Conservation (phyloP, 2,113 vertebrate species). For the Prionailurus viverrinus region DNA sequence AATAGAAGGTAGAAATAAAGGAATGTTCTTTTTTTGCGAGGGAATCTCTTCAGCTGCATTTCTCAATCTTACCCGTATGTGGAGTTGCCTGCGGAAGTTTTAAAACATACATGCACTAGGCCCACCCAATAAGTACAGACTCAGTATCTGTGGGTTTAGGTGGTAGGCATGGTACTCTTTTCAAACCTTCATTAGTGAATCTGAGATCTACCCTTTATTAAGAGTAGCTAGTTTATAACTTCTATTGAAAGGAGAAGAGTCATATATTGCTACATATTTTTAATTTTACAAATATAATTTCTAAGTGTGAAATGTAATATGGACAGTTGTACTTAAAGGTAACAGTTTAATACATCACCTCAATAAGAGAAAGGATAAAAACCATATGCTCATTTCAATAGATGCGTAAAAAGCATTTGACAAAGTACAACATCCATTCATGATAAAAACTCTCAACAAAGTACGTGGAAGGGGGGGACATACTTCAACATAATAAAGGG, state of each 20-base stretch:
- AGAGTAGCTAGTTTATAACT: background rate
- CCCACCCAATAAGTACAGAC: background rate
- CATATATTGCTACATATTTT: background rate
- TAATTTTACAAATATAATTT: background rate
- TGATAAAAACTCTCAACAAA: background rate
- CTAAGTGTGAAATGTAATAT: background rate
- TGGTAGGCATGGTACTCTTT: accelerated
- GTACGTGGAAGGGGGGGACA: background rate
- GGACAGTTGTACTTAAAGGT: background rate
- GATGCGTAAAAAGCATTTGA: background rate
- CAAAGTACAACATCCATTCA: background rate
- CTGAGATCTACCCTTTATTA: background rate
- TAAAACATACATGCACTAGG: background rate
- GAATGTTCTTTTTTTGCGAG: background rate
- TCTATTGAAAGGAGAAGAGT: background rate
- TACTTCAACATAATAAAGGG: background rate
- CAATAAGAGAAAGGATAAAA: background rate
- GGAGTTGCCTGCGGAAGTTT: background rate
- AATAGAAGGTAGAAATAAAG: background rate
- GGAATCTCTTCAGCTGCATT: background rate
- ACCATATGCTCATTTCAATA: background rate
- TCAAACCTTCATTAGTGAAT: background rate
- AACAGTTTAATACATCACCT: background rate
- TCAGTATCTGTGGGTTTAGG: background rate
- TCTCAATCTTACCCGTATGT: background rate